Conservation (phyloP, 2,113 vertebrate species). For the Nibea coibor region DNA sequence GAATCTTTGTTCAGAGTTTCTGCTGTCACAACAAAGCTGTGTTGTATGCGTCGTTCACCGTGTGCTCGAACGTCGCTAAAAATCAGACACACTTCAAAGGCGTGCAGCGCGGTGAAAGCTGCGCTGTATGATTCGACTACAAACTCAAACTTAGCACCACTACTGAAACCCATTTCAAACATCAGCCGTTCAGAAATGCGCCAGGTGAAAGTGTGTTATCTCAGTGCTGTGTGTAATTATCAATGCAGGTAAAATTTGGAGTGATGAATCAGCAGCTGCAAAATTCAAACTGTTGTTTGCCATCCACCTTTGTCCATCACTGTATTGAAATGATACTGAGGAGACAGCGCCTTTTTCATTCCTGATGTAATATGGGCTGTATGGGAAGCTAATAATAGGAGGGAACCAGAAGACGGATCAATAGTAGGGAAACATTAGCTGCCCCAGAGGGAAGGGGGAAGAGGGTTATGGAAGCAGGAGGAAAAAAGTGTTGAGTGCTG, state of each 20-base stretch:
- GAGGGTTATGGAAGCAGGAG: constrained; percentile 31
- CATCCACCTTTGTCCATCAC: constrained; percentile 9
- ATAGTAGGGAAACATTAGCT: constrained; percentile 79
- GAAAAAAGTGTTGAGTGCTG: constrained; percentile 17
- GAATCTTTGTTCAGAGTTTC: background rate
- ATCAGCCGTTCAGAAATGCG: background rate
- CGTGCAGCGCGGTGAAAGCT: background rate
- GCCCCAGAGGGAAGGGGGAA: constrained; percentile 53
- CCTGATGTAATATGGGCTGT: constrained; percentile 52
- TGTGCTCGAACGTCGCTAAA: background rate
- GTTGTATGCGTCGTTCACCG: background rate
- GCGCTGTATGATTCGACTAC: background rate
- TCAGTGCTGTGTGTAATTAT: background rate
- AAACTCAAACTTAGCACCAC: background rate
- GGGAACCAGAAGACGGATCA: constrained; percentile 73
- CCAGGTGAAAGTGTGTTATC: background rate
- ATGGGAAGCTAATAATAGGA: constrained; percentile 75
- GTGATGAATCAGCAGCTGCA: constrained; percentile 1
- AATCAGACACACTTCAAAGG: background rate
- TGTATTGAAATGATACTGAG: constrained; percentile 19
- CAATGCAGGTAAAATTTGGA: background rate
- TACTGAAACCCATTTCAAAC: background rate
- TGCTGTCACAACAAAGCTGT: constrained; percentile 1
- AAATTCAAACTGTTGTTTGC: background rate
- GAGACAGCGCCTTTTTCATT: constrained; percentile 49